Evolutionary conservation across 2,113 vertebrate species (phyloP), one percentile per base, ranked within the genome.

Genomic region (Acrocephalus arundinaceus): DNA sequence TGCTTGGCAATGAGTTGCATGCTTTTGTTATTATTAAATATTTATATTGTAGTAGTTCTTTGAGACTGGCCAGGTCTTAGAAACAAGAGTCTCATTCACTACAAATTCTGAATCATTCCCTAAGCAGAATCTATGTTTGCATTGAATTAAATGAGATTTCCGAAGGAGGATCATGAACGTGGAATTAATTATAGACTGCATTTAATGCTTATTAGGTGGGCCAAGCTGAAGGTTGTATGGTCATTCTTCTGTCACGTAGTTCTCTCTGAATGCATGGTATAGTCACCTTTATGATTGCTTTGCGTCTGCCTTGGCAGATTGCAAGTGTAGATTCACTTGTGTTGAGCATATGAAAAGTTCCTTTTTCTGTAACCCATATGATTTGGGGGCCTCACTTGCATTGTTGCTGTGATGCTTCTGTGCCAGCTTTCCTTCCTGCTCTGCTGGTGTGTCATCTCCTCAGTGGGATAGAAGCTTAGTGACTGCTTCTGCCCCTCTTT

Each of bases 21-120:
- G 85, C 88, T 95, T 94, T 92, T 93, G 73, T 88, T 84, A 90
- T 91, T 93, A 62, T 90, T 92, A 80, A 97, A 92, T 95, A 86
- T 93, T 96, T 94, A 90, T 94, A 81, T 86, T 95, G 76, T 90
- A 92, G 83, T 93, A 84, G 72, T 74, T 90, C 88, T 86, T 80
- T 92, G 92, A 96, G 76, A 51, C 68, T 92, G 73, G 48, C 86
- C 86, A 93, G 76, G 83, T 93, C 83, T 73, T 84, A 67, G 68
- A 89, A 90, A 92, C 51, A 88, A 65, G 37, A 94, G 59, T 51
- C 52, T 96, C 85, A 89, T 94, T 96, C 89, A 95, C n/a, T 92
- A 14, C 35, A 55, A 76, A 51, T 83, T 90, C 79, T 92, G 79
- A 90, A 49, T 92, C 59, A 84, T 71, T 81, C 68, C 75, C 52